Percentiles rank a stretch among this genome's conserved stretches.
Evolutionary conservation across 2,113 vertebrate species (phyloP).

Genomic region (Cathartes aura): DNA sequence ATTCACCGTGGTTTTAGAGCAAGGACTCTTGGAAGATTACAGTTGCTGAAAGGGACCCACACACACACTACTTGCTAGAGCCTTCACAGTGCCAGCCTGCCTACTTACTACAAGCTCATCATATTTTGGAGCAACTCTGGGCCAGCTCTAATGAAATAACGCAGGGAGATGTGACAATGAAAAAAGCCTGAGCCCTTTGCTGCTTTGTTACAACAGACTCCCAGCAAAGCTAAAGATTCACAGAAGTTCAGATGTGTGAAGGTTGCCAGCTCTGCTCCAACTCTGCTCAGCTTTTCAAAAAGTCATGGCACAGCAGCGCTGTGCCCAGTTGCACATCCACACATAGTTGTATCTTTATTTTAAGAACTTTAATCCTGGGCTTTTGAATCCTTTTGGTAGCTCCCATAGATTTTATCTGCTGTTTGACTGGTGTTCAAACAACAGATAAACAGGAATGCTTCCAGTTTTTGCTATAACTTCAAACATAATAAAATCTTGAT

Average conservation of each 20-base stretch:
- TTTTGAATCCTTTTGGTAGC: background rate
- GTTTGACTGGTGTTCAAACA: background rate
- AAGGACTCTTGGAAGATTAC: background rate
- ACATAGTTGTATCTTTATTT: background rate
- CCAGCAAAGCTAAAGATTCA: background rate
- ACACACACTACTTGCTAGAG: background rate
- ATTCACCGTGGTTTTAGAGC: background rate
- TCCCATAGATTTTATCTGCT: background rate
- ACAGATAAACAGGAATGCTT: background rate
- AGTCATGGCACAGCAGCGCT: background rate
- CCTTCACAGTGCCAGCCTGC: background rate
- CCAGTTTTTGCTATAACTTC: background rate
- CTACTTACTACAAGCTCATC: background rate
- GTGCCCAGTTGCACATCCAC: background rate
- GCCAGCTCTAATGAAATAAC: background rate
- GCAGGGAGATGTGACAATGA: background rate
- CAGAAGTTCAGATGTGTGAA: background rate
- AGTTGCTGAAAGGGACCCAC: background rate
- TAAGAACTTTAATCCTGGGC: background rate
- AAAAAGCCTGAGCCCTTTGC: fast-evolving
- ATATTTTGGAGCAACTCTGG: background rate
- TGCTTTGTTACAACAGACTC: background rate
- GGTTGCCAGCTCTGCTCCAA: background rate
- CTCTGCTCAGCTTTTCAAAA: background rate
- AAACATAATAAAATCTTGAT: background rate